These are phyloP conservation scores for Hirtodrosophila cameraria DNA, from an alignment of 2,888 invertebrate species.

Conservation along the genomic window DNA sequence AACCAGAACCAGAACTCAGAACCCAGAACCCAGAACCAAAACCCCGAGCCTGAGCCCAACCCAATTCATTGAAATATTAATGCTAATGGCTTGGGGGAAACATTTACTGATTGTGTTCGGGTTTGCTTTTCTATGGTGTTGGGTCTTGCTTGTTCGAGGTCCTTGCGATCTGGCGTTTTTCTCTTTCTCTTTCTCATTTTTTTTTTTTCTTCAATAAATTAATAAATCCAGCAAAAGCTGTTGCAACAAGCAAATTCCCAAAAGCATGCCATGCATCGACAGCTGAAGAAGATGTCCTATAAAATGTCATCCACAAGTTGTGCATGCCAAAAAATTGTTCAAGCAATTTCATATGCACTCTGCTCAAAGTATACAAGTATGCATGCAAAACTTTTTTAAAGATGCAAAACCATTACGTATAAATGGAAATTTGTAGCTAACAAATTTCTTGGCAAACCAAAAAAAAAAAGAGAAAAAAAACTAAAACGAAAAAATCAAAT, in stretches of 20 bases:
- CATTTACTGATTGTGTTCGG: conserved; percentile 65
- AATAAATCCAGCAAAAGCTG: conserved; percentile 57
- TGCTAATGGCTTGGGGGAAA: conserved; percentile 67
- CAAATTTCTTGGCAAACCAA: no score
- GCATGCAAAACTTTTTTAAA: neutral
- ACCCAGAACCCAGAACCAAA: neutral
- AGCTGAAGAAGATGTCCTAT: conserved; percentile 12
- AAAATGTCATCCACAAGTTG: conserved; percentile 15
- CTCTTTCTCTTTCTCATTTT: no score
- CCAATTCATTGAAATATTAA: conserved; percentile 71
- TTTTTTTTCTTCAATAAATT: conserved; percentile 54
- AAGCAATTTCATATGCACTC: conserved; percentile 8
- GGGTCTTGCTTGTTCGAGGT: conserved; percentile 25
- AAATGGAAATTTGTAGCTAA: conserved; percentile 1
- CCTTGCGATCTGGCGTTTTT: no score
- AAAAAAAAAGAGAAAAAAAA: no score
- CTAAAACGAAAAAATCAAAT: no score
- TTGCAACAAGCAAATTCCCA: conserved; percentile 49
- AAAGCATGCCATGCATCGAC: conserved; percentile 26
- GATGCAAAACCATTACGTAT: neutral
- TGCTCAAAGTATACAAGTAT: conserved; percentile 15
- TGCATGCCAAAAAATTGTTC: conserved; percentile 12
- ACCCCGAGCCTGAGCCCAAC: conserved; percentile 8
- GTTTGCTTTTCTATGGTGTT: conserved; percentile 18
- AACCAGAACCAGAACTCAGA: conserved; percentile 6